Evolutionary conservation across 1,140 invertebrate species (phyloP).

Genomic region (Drosophila pruinosa): DNA sequence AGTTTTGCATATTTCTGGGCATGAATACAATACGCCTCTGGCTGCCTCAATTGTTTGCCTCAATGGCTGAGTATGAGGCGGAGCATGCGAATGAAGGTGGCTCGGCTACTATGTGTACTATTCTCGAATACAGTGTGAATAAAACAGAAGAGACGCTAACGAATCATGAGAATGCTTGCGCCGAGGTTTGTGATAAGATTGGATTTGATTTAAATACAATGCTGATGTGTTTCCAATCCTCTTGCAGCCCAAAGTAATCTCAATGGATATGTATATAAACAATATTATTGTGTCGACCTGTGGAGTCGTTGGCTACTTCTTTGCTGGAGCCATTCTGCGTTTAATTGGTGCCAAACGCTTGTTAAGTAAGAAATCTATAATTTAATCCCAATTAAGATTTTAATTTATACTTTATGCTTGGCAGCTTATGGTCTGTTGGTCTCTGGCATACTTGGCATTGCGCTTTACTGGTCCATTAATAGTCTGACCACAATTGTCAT

Average conservation of each 20-base stretch:
- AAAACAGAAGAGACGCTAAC: slow-evolving; percentile 53
- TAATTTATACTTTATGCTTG: not conserved
- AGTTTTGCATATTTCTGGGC: slow-evolving; percentile 77
- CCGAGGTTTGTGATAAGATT: slow-evolving; percentile 36
- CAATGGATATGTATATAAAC: slow-evolving; percentile 84
- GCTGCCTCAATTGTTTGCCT: slow-evolving; percentile 79
- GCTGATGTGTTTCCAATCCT: not conserved
- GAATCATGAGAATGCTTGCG: slow-evolving; percentile 51
- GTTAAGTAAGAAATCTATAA: slow-evolving; percentile 54
- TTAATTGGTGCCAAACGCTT: slow-evolving; percentile 84
- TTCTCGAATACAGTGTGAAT: slow-evolving; percentile 76
- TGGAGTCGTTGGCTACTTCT: slow-evolving; percentile 83
- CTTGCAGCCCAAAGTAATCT: slow-evolving; percentile 60
- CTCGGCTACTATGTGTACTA: slow-evolving; percentile 68
- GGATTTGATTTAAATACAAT: no score
- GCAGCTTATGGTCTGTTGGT: slow-evolving; percentile 81
- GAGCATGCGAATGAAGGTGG: slow-evolving; percentile 17
- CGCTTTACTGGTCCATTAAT: slow-evolving; percentile 83
- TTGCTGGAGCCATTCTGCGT: slow-evolving; percentile 83
- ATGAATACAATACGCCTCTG: slow-evolving; percentile 80
- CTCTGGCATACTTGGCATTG: slow-evolving; percentile 72
- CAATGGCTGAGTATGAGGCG: slow-evolving; percentile 68
- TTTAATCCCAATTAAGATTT: not conserved
- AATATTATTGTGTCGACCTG: slow-evolving; percentile 84
- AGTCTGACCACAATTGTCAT: slow-evolving; percentile 71